A percentile compares a stretch with the other conserved stretches of the same genome.
These are phyloP conservation scores for Spea hammondii DNA, from an alignment of 2,797 vertebrate genomes.

Conservation along the genomic window DNA sequence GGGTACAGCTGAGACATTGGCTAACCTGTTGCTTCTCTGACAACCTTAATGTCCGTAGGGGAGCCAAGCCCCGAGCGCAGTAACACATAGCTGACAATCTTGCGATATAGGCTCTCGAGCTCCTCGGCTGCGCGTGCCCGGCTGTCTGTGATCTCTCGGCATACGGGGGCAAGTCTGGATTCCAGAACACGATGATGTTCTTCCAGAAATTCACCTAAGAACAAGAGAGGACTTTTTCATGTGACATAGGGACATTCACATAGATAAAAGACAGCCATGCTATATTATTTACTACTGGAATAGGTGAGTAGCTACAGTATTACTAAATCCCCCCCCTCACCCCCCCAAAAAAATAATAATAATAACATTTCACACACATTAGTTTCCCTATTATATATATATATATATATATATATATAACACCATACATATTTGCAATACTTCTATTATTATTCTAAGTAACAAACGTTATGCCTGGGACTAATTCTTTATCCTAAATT, in stretches of 20 bases:
- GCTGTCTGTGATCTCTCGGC: conserved; percentile 79
- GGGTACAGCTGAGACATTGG: background rate
- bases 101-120: conserved; percentile 72
- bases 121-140: conserved; percentile 67
- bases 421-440: too few species aligned
- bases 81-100: conserved; percentile 75
- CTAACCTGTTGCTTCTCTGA: conserved; percentile 83
- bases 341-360: too few species aligned
- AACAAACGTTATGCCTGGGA: too few species aligned
- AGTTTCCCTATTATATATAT: too few species aligned
- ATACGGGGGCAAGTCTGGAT: conserved; percentile 68
- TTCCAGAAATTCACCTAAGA: conserved; percentile 77
- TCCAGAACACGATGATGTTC: conserved; percentile 73
- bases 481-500: too few species aligned
- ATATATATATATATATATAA: too few species aligned
- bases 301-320: too few species aligned
- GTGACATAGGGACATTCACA: background rate
- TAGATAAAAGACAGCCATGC: too few species aligned
- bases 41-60: conserved; percentile 66
- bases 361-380: too few species aligned
- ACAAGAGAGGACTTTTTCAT: background rate
- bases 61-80: conserved; percentile 79
- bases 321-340: too few species aligned
- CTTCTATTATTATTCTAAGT: too few species aligned
- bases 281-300: too few species aligned